These are phyloP conservation scores for Pedetes capensis DNA, from an alignment of 2,113 vertebrate genomes.

Conservation along the genomic window DNA sequence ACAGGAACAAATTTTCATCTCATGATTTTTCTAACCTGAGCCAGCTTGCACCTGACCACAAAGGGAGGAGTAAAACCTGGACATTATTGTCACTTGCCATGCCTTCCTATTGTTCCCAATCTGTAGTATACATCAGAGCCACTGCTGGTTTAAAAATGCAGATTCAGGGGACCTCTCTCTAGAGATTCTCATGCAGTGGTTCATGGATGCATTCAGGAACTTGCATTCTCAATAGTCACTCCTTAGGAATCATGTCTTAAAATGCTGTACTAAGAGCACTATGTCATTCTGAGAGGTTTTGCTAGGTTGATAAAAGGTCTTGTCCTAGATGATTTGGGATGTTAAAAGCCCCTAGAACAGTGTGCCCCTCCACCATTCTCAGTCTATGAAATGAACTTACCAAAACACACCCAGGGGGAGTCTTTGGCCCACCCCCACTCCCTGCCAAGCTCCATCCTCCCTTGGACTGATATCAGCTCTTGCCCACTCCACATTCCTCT, in stretches of 20 bases:
- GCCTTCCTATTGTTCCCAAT: not conserved
- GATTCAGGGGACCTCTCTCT: not conserved
- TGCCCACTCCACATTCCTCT: not conserved
- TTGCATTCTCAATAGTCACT: not conserved
- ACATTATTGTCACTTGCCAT: not conserved
- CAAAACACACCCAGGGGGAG: not conserved
- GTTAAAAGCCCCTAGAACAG: not conserved
- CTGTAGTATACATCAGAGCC: not conserved
- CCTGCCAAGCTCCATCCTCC: not conserved
- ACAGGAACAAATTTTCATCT: not conserved
- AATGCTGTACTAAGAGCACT: not conserved
- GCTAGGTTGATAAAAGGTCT: not conserved
- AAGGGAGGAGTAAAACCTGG: not conserved
- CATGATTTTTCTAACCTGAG: not conserved
- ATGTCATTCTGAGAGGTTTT: not conserved
- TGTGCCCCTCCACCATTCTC: not conserved
- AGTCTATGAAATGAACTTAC: not conserved
- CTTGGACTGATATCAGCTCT: not conserved
- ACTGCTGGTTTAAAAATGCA: not conserved
- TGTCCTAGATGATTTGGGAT: not conserved
- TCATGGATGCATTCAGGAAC: not conserved
- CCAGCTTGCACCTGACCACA: not conserved
- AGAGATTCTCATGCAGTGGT: not conserved
- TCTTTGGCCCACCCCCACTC: not conserved
- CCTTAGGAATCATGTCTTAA: not conserved